These are phyloP conservation scores for Rhagonycha fulva DNA, from an alignment of 2,888 invertebrate genomes.

Conservation along the genomic window DNA sequence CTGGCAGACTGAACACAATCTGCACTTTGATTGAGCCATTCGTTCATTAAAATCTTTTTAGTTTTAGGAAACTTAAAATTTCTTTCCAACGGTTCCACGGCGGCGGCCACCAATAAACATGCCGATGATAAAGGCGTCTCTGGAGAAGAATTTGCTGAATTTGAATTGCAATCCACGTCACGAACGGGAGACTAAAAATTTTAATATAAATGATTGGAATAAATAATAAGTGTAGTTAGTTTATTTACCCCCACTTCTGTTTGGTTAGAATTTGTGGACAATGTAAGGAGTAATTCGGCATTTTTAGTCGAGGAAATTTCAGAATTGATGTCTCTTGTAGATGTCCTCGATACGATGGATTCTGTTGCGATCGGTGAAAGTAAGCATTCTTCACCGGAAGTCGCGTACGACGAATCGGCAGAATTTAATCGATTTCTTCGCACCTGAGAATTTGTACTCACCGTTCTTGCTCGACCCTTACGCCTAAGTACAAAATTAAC, in stretches of 20 bases:
- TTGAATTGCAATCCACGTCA: slow-evolving; percentile 55
- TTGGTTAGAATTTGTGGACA: slow-evolving; percentile 56
- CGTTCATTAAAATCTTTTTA: slow-evolving; percentile 87
- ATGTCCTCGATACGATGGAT: neutral
- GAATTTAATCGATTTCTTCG: slow-evolving; percentile 73
- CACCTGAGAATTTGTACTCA: slow-evolving; percentile 59
- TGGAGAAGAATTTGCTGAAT: slow-evolving; percentile 61
- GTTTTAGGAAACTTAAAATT: slow-evolving; percentile 92
- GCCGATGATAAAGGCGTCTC: slow-evolving; percentile 74
- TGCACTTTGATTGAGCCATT: slow-evolving; percentile 84
- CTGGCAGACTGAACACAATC: slow-evolving; percentile 54
- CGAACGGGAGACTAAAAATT: slow-evolving; percentile 39
- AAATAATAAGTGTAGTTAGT: neutral
- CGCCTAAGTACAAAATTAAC: slow-evolving; percentile 52
- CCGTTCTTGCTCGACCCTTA: slow-evolving; percentile 69
- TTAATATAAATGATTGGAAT: neutral
- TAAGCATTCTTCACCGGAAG: slow-evolving; percentile 73
- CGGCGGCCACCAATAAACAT: slow-evolving; percentile 81
- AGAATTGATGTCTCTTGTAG: slow-evolving; percentile 5
- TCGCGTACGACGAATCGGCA: slow-evolving; percentile 74
- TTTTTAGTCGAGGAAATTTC: slow-evolving; percentile 30
- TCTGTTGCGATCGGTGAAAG: slow-evolving; percentile 58
- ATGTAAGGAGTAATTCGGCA: slow-evolving; percentile 61
- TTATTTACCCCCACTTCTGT: slow-evolving; percentile 14
- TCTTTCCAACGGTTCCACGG: slow-evolving; percentile 79